Base-by-base conservation (phyloP, 2,113 vertebrate species). In the Tachycineta bicolor region DNA sequence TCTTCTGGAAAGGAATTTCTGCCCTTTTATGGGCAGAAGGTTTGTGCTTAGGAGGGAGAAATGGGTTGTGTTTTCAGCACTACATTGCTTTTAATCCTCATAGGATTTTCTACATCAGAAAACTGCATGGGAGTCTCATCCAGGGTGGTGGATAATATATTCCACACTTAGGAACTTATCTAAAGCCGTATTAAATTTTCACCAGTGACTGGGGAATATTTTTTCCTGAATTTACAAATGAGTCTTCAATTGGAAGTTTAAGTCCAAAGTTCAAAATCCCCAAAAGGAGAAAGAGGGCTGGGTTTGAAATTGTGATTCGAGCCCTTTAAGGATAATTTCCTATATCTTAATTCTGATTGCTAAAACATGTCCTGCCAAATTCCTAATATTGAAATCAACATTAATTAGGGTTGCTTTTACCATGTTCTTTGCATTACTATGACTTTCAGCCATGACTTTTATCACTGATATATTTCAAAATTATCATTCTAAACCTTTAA, bases 71-170 rank as follows among this genome's bases (percentile, higher is more conserved):
- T 56, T 77, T 92, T 43, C 49, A 81, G 18, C 29, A n/a, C 59
- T 24, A 4, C 9, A 2, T 41, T 43, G 5, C 15, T 71, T 80
- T 63, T 50, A 37, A 14, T 43, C 56, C 39, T 67, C 13, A 14
- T 2, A 21, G 39, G 5, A 12, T 55, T 67, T 82, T 18, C 65
- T 49, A 2, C 1, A 0, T 37, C 14, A 37, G 46, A 69, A 83
- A 73, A 60, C 2, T 11, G 2, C 2, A 0, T n/a, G 19, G 20
- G 64, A 67, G 6, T 50, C 31, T 53, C 1, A 3, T 25, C 19
- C 47, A 16, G 20, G 5, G 10, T 58, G 19, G 9, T 39, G 37
- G 50, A 11, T 29, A 63, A 71, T 21, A 13, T 15, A 4, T 82
- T 82, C 34, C 10, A n/a, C n/a, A 8, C 13, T 53, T 46, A n/a